These are phyloP conservation scores for Laticauda colubrina DNA, from an alignment of 2,113 vertebrate genomes.

Conservation along the genomic window DNA sequence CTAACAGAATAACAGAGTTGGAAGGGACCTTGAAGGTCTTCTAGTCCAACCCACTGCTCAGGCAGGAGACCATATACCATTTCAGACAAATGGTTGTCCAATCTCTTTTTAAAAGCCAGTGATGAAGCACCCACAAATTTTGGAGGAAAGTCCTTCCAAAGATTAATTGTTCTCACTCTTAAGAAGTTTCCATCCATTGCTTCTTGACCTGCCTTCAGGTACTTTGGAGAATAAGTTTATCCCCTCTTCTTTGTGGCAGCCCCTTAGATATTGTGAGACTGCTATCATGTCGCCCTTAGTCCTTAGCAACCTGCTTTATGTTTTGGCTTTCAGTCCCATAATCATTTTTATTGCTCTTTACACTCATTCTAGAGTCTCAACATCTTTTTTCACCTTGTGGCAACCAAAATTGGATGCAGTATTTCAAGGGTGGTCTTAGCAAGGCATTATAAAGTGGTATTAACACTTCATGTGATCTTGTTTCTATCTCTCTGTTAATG, in stretches of 20 bases:
- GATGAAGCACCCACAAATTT: too few relatives aligned
- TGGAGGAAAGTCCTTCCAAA: too few relatives aligned
- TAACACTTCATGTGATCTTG: neutral
- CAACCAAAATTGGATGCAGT: neutral
- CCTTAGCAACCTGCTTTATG: neutral
- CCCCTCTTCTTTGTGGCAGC: too few relatives aligned
- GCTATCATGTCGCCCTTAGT: too few relatives aligned
- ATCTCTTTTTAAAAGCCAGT: too few relatives aligned
- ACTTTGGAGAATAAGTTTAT: too few relatives aligned
- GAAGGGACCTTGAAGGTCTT: neutral
- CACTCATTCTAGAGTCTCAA: neutral
- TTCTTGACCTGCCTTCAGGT: too few relatives aligned
- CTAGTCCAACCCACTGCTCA: neutral
- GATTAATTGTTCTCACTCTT: too few relatives aligned
- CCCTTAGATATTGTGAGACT: too few relatives aligned
- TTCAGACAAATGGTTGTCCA: too few relatives aligned
- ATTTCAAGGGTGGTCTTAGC: neutral
- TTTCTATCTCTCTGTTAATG: neutral
- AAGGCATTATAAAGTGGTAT: neutral
- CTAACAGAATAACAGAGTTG: neutral
- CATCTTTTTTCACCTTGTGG: neutral
- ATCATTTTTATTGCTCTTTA: neutral
- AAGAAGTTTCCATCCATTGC: too few relatives aligned
- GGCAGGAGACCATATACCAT: too few relatives aligned
- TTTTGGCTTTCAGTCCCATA: neutral